Base-by-base conservation (phyloP, 2,888 invertebrate species). In the Drosophila mettleri region DNA sequence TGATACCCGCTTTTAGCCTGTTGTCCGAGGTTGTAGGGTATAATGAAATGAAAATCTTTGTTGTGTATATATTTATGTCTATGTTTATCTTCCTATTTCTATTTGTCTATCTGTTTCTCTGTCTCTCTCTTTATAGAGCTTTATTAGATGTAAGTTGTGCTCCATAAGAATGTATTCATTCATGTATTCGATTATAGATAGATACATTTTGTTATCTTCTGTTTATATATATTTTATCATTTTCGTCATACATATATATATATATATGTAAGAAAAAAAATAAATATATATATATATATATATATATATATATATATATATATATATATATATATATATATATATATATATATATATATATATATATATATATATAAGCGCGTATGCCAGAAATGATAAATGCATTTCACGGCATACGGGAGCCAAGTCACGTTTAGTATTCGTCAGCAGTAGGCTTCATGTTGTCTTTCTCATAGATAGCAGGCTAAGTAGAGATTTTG, bases 351-450 rank as follows among this genome's bases (percentile, higher is more conserved):
- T 18, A 43, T 45, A 16, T 16, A 1, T 16, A 41, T 34, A 46
- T 59, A 9, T 24, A n/a, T n/a, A n/a, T n/a, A n/a, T n/a, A n/a
- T 24, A n/a, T 36, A 34, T 36, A 24, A 34, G 54, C 49, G 45
- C 34, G 65, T 41, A 27, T 83, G 66, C 66, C 45, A 77, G 62
- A 36, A 57, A 61, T 54, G 74, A 68, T 67, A 84, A 80, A 80
- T 80, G 70, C 68, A 71, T 69, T 74, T 71, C 41, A 67, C 55
- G 65, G 45, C 16, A 45, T 53, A 74, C 69, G 65, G 63, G 60
- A 82, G 60, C 48, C 69, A 39, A 69, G 77, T 82, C 82, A 82
- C 76, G 82, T 85, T 85, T 62, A 76, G 33, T 65, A 72, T 85
- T 69, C 79, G 76, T 69, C 66, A 58, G 60, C 51, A 60, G 55